Conservation (phyloP, 2,113 vertebrate species). For the Glaucomys volans region DNA sequence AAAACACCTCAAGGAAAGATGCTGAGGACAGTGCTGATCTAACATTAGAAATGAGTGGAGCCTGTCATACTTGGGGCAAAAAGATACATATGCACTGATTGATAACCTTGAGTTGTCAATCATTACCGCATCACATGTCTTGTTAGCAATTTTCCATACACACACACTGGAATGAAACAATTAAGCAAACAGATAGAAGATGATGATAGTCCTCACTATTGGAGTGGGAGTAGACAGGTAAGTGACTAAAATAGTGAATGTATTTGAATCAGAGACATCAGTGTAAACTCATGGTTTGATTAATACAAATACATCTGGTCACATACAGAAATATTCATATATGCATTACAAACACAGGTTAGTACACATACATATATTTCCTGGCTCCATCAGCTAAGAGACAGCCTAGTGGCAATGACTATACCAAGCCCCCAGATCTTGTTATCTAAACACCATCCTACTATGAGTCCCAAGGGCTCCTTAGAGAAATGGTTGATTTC, state of each 20-base stretch:
- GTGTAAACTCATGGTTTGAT: neutral
- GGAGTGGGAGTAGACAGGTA: too few species aligned
- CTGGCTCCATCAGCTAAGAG: too few species aligned
- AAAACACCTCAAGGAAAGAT: neutral
- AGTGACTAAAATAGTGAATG: too few species aligned
- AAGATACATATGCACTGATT: too few species aligned
- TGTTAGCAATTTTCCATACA: neutral
- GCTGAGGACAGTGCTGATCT: too few species aligned
- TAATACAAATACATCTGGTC: neutral
- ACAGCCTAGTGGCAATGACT: fast-evolving
- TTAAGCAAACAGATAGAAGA: too few species aligned
- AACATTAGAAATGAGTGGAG: neutral
- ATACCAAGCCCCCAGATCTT: fast-evolving
- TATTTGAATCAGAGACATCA: neutral
- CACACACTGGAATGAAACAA: neutral
- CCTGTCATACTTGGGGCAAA: neutral
- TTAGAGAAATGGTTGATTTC: neutral
- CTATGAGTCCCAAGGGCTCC: neutral
- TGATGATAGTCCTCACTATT: neutral
- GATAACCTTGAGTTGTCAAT: fast-evolving
- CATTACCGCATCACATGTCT: too few species aligned
- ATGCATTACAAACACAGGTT: neutral
- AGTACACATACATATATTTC: neutral
- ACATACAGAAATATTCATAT: neutral
- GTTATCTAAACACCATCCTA: too few species aligned